Percentiles rank a stretch among this genome's conserved stretches.
Conservation (phyloP, 2,113 vertebrate genomes). For the Dolichotis patagonum region DNA sequence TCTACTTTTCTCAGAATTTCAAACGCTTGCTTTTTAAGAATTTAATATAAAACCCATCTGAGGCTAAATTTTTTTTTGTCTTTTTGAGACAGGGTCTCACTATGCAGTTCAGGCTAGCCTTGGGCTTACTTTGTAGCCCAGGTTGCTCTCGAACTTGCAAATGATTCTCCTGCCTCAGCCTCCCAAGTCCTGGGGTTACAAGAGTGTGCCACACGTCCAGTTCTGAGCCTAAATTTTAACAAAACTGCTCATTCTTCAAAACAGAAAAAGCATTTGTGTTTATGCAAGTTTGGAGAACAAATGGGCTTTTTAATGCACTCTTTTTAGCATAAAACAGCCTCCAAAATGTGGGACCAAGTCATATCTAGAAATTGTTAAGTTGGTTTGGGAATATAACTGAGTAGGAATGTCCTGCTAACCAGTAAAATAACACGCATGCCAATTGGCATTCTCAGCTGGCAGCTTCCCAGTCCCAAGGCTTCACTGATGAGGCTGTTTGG, state of each 20-base stretch:
- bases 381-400: constrained; percentile 29
- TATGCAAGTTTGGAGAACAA: constrained; percentile 2
- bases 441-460: no score
- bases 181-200: no score
- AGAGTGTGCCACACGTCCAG: no score
- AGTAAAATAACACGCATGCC: neutral
- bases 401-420: neutral
- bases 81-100: no score
- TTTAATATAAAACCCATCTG: neutral
- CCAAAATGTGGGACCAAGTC: neutral
- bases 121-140: no score
- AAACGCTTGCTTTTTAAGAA: constrained; percentile 23
- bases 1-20: constrained; percentile 14
- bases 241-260: neutral
- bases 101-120: no score
- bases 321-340: constrained; percentile 13
- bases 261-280: neutral
- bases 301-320: neutral
- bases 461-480: neutral
- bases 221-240: neutral
- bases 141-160: no score
- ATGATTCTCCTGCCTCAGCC: no score
- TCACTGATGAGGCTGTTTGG: neutral
- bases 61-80: neutral
- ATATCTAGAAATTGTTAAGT: neutral